A percentile compares a stretch with the other conserved stretches of the same genome.
Conservation (phyloP, 2,888 invertebrate species). For the Meandrusa payeni region DNA sequence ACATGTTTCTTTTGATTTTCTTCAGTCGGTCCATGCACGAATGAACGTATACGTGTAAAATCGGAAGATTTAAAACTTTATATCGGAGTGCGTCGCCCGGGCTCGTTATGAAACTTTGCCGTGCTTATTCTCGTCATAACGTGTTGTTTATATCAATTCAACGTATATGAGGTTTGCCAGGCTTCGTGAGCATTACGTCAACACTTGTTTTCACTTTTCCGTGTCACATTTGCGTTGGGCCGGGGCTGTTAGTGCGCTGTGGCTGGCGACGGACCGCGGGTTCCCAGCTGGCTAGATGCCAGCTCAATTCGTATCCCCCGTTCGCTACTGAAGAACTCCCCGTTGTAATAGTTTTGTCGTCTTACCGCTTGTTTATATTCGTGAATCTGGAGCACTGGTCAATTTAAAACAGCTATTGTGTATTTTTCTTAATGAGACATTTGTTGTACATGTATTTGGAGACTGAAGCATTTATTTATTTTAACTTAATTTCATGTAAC, state of each 20-base stretch:
- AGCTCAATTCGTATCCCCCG: constrained; percentile 51
- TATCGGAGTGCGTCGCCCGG: not conserved
- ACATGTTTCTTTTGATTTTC: too few species aligned
- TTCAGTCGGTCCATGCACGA: too few species aligned
- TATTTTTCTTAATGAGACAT: constrained; percentile 32
- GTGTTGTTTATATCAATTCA: constrained; percentile 21
- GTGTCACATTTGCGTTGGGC: constrained; percentile 34
- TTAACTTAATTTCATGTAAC: too few species aligned
- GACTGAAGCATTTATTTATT: too few species aligned
- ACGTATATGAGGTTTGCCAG: constrained; percentile 23
- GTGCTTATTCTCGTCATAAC: constrained; percentile 1
- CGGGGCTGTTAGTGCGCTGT: constrained; percentile 30
- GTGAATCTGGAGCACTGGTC: constrained; percentile 27
- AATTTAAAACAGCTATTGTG: constrained; percentile 13
- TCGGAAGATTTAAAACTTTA: too few species aligned
- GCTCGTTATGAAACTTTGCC: constrained; percentile 4
- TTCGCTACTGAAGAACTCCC: constrained; percentile 55
- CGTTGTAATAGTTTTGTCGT: constrained; percentile 68
- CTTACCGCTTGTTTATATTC: constrained; percentile 54
- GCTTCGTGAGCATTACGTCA: constrained; percentile 29
- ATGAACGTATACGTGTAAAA: too few species aligned
- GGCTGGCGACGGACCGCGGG: constrained; percentile 45
- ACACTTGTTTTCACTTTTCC: constrained; percentile 52
- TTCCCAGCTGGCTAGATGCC: constrained; percentile 58
- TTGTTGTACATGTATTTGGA: constrained; percentile 7